phyloP scores from a whole-genome alignment of 2,113 vertebrate genomes.

The Rattus norvegicus region DNA sequence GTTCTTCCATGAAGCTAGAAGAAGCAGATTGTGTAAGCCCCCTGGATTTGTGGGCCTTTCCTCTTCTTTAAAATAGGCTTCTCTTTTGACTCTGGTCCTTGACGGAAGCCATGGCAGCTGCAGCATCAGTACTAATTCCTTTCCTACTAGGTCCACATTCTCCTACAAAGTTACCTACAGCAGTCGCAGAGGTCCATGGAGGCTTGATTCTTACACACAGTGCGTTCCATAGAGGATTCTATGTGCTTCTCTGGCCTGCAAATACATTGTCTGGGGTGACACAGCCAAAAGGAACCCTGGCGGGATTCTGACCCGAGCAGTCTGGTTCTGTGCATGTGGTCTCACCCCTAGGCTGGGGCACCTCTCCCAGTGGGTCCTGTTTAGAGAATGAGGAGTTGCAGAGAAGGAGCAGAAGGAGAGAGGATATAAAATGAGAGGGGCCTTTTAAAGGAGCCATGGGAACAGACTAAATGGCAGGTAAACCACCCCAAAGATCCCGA shows the following conservation, averaged over 20 bases:
- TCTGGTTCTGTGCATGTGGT: background rate
- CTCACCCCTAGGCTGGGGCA: background rate
- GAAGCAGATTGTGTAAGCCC: background rate
- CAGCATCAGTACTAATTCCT: background rate
- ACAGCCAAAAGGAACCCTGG: background rate
- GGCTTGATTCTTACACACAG: background rate
- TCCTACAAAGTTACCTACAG: no score
- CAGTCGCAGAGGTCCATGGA: fast-evolving
- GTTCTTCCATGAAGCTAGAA: background rate
- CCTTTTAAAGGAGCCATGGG: background rate
- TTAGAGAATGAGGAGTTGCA: background rate
- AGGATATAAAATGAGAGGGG: background rate
- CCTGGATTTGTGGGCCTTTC: background rate
- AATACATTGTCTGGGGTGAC: background rate
- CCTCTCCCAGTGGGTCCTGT: background rate
- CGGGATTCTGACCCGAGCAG: background rate
- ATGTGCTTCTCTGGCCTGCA: background rate
- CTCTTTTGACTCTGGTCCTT: no score
- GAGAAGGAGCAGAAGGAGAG: background rate
- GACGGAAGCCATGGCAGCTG: background rate
- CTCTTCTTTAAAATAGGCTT: background rate
- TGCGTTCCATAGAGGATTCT: background rate
- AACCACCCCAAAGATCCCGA: background rate
- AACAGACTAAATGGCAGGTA: background rate
- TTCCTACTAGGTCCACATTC: background rate